These are phyloP conservation scores for Zosterops hypoxanthus DNA, from an alignment of 2,113 vertebrate genomes.

Conservation along the genomic window DNA sequence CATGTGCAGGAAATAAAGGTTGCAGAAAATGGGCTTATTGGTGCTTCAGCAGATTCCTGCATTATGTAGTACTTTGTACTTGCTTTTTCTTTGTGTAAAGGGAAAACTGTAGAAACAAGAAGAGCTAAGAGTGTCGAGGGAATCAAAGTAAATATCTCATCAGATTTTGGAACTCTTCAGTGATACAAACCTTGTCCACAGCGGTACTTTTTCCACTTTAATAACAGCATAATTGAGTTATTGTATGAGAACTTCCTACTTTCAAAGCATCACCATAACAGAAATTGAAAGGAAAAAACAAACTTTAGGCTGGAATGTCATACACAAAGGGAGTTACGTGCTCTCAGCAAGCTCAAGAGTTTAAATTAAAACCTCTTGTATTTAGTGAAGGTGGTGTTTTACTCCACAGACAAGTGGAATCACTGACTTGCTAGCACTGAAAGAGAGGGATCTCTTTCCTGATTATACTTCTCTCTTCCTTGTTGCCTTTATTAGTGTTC, in stretches of 20 bases:
- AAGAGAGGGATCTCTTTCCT: background rate
- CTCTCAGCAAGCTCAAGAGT: background rate
- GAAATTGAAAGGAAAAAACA: background rate
- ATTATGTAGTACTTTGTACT: background rate
- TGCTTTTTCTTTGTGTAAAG: background rate
- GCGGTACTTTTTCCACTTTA: background rate
- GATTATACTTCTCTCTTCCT: background rate
- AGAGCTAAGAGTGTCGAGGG: background rate
- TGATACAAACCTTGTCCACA: background rate
- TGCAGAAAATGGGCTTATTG: background rate
- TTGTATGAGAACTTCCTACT: background rate
- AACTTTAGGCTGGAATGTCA: background rate
- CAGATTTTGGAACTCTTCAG: background rate
- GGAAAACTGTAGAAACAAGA: background rate
- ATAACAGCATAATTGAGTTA: background rate
- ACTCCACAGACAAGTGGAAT: background rate
- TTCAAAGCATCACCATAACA: background rate
- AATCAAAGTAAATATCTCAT: background rate
- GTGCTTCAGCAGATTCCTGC: background rate
- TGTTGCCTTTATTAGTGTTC: background rate
- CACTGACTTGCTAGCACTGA: background rate
- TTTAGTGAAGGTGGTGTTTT: background rate
- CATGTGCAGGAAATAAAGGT: background rate
- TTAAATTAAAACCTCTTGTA: conserved; percentile 7
- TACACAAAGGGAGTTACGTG: background rate